Evolutionary conservation across 2,113 vertebrate species (phyloP).

Genomic region (Colaptes auratus): DNA sequence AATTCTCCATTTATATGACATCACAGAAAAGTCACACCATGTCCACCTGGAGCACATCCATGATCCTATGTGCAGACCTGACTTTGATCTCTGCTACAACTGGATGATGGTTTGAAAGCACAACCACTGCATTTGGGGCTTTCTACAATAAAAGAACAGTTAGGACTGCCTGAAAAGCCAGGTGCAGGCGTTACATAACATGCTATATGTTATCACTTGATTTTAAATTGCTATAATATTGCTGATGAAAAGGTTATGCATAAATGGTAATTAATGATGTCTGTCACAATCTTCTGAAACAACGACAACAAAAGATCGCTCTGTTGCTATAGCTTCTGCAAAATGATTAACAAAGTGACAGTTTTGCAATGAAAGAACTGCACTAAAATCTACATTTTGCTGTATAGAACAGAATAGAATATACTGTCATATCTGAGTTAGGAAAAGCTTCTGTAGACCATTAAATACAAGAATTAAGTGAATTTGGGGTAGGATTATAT

Average conservation of each 20-base stretch:
- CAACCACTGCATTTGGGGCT: neutral
- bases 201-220: neutral
- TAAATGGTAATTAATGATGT: conserved; percentile 1
- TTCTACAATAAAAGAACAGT: neutral
- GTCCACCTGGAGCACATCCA: neutral
- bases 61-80: neutral
- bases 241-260: conserved; percentile 3
- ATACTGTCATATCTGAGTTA: neutral
- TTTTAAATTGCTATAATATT: neutral
- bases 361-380: neutral
- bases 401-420: neutral
- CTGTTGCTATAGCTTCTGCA: neutral
- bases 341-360: neutral
- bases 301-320: neutral
- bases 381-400: neutral
- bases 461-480: neutral
- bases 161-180: neutral
- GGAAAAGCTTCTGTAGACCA: neutral
- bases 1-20: neutral
- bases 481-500: neutral
- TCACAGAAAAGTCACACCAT: neutral
- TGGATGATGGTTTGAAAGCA: neutral
- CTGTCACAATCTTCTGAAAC: neutral
- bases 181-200: neutral
- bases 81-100: neutral